Evolutionary conservation across 2,113 vertebrate genomes (phyloP).

Genomic region (Motacilla tschutschensis): DNA sequence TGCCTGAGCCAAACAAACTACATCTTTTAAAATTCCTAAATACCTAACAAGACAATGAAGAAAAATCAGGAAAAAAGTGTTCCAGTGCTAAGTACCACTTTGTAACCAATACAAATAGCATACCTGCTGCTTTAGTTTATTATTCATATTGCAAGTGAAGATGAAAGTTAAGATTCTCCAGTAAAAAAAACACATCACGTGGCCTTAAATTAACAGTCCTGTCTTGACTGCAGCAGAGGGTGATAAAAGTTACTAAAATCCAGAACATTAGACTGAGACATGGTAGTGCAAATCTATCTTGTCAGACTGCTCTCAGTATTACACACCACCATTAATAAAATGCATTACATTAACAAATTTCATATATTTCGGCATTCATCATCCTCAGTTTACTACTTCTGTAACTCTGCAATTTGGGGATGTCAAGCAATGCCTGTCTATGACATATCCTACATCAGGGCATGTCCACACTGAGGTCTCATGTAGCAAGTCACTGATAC

Average conservation of each 20-base stretch:
- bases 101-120: background rate
- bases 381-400: background rate
- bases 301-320: background rate
- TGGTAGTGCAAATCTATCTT: background rate
- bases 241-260: background rate
- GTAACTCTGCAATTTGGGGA: background rate
- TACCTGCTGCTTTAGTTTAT: background rate
- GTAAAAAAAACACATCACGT: background rate
- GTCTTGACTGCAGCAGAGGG: background rate
- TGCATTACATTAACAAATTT: constrained; percentile 16
- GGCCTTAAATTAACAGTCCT: background rate
- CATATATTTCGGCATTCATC: background rate
- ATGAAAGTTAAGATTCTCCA: background rate
- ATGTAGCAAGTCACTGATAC: constrained; percentile 84
- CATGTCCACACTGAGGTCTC: constrained; percentile 61
- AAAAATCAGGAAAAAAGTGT: background rate
- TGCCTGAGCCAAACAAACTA: background rate
- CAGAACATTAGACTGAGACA: background rate
- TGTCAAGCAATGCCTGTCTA: background rate
- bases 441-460: background rate
- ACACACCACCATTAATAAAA: background rate
- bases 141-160: constrained; percentile 6
- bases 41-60: background rate
- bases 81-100: background rate
- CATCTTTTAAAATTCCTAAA: background rate